Base-by-base conservation (phyloP, 2,888 invertebrate genomes). In the Zelleria hepariella region DNA sequence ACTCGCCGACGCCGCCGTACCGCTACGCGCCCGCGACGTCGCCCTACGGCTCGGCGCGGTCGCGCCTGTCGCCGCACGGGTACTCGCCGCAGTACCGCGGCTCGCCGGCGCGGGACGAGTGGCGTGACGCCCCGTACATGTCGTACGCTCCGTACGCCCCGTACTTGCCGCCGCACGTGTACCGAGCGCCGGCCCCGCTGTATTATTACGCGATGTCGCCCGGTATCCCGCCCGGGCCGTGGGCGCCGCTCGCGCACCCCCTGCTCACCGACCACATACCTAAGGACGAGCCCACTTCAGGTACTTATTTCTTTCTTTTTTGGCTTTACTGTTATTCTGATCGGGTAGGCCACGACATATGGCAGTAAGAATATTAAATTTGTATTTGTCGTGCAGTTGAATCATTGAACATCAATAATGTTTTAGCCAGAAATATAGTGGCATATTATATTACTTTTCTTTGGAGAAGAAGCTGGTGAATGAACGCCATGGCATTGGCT, bases 281-380 rank as follows among this genome's bases (percentile, higher is more conserved):
- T 67, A 86, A 88, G 78, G 91, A 91, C 67, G 91, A 91, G 75
- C 87, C 90, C 73, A 86, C 90, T 71, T 89, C 91, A 81, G 91
- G 91, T 91, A 64, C 57, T 10, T 7, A 24, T 1, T 15, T n/a
- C n/a, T n/a, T n/a, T n/a, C n/a, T n/a, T n/a, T n/a, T n/a, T n/a
- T n/a, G n/a, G n/a, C n/a, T n/a, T n/a, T n/a, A n/a, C n/a, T n/a
- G n/a, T n/a, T n/a, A n/a, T n/a, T n/a, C n/a, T n/a, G n/a, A n/a
- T n/a, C n/a, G n/a, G n/a, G n/a, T n/a, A n/a, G n/a, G n/a, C n/a
- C n/a, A n/a, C n/a, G n/a, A n/a, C n/a, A n/a, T n/a, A n/a, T n/a
- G n/a, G n/a, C n/a, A n/a, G n/a, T n/a, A n/a, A n/a, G n/a, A n/a
- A n/a, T n/a, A n/a, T n/a, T n/a, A n/a, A n/a, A n/a, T n/a, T n/a